These are phyloP conservation scores for Protaetia brevitarsis DNA, from an alignment of 1,140 invertebrate species.

Conservation along the genomic window DNA sequence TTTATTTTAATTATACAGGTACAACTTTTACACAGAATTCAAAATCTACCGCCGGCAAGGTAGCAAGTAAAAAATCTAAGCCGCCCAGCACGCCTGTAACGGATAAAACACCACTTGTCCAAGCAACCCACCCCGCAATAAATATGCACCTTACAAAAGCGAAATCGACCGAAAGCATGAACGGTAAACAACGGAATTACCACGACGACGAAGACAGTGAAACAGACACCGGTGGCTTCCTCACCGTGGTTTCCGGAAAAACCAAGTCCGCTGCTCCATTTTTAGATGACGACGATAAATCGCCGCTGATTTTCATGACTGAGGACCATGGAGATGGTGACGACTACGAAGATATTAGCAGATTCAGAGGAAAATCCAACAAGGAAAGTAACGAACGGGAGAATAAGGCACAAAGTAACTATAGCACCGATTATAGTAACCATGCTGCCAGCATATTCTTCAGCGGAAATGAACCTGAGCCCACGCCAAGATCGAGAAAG, in stretches of 20 bases:
- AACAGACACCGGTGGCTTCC: neutral
- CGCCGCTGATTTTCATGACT: conserved; percentile 23
- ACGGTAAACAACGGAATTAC: neutral
- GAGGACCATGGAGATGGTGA: conserved; percentile 44
- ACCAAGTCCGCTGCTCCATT: neutral
- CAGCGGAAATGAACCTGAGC: conserved; percentile 26
- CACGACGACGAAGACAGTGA: neutral
- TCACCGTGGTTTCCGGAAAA: neutral
- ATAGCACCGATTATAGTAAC: conserved; percentile 32
- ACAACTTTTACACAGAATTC: no score
- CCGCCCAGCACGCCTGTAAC: no score
- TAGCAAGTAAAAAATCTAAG: no score
- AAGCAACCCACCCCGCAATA: no score
- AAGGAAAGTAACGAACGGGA: conserved; percentile 6
- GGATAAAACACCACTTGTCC: no score
- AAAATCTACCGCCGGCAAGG: no score
- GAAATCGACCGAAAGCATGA: neutral
- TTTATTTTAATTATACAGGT: no score
- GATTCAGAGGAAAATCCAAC: conserved; percentile 20
- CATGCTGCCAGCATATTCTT: conserved; percentile 44
- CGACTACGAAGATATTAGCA: neutral
- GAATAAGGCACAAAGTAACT: neutral
- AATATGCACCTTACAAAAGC: neutral
- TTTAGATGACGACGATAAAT: neutral
- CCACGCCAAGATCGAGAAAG: conserved; percentile 26